phyloP scores from a whole-genome alignment of 2,888 invertebrate genomes.

The Nysson spinosus region DNA sequence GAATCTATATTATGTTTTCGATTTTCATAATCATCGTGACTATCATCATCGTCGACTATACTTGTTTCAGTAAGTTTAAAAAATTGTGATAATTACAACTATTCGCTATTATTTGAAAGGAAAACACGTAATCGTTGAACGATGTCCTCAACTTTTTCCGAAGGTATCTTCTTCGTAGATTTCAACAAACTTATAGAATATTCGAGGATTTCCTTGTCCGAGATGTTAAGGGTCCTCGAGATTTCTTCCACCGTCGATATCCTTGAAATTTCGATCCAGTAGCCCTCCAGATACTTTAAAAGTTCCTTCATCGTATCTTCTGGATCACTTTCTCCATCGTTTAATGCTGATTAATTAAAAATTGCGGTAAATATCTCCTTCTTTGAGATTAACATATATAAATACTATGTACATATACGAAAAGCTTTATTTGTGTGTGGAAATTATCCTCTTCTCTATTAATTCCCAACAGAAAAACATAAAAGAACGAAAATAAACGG shows the following conservation, averaged over 20 bases:
- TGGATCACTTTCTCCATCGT: constrained; percentile 38
- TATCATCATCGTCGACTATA: too few relatives aligned
- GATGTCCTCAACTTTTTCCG: constrained; percentile 19
- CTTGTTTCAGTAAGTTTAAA: too few relatives aligned
- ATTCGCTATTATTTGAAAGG: too few relatives aligned
- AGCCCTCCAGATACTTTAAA: constrained; percentile 59
- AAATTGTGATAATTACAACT: too few relatives aligned
- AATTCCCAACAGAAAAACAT: too few relatives aligned
- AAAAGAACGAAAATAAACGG: too few relatives aligned
- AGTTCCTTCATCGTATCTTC: constrained; percentile 58
- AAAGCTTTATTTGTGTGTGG: too few relatives aligned
- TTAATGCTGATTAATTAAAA: constrained; percentile 16
- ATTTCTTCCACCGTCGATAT: constrained; percentile 49
- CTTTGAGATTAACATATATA: not conserved
- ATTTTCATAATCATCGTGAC: too few relatives aligned
- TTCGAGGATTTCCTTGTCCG: constrained; percentile 20
- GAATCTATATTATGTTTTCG: too few relatives aligned
- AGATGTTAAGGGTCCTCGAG: constrained; percentile 36
- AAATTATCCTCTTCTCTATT: too few relatives aligned
- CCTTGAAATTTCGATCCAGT: constrained; percentile 62
- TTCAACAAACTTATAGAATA: constrained; percentile 25
- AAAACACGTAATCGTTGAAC: constrained; percentile 4
- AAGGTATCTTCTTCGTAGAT: constrained; percentile 26
- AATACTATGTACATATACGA: not conserved
- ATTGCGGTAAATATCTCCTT: too few relatives aligned